Conservation (phyloP, 2,797 vertebrate species). For the Betta splendens region DNA sequence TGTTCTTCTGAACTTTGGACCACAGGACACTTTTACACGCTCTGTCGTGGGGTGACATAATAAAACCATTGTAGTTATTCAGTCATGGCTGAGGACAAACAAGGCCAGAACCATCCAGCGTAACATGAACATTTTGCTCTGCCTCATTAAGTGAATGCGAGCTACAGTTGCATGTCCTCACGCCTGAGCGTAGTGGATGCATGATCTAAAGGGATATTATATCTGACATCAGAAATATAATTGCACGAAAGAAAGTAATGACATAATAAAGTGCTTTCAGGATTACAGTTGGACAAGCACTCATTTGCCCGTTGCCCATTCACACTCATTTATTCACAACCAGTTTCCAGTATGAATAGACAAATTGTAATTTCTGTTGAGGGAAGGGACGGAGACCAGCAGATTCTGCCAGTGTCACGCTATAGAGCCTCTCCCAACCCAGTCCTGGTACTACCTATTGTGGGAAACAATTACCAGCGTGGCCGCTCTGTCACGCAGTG, state of each 20-base stretch:
- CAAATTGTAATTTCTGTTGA: conserved; percentile 21
- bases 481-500: conserved; percentile 40
- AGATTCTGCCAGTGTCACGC: not conserved
- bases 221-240: conserved; percentile 34
- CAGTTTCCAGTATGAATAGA: conserved; percentile 20
- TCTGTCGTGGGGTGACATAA: conserved; percentile 43
- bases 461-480: conserved; percentile 44
- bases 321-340: conserved; percentile 18
- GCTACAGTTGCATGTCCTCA: conserved; percentile 5
- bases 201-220: conserved; percentile 4
- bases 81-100: conserved; percentile 20
- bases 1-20: conserved; percentile 56
- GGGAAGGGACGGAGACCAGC: not conserved
- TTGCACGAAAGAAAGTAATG: conserved; percentile 31
- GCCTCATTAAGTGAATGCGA: conserved; percentile 19
- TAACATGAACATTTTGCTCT: conserved; percentile 2
- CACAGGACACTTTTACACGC: conserved; percentile 37
- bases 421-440: conserved; percentile 6
- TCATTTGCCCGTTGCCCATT: conserved; percentile 1
- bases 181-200: conserved; percentile 11
- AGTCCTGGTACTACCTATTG: conserved; percentile 18
- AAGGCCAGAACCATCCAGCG: conserved; percentile 1
- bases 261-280: conserved; percentile 33
- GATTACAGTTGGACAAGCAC: conserved; percentile 18
- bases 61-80: conserved; percentile 30